Conservation (phyloP, 1,140 invertebrate species). For the Macrobrachium rosenbergii region DNA sequence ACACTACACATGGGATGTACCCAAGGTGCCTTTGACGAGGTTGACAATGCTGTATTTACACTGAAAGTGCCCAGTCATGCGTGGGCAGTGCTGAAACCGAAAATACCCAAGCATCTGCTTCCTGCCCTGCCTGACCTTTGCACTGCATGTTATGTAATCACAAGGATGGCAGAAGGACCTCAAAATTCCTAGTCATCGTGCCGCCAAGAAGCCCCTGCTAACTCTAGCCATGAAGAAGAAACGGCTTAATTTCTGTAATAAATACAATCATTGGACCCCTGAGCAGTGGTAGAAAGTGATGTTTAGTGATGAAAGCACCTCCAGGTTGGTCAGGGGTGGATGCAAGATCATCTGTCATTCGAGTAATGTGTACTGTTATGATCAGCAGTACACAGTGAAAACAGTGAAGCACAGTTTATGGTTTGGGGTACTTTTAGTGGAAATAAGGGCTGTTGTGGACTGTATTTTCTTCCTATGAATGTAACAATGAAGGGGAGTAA, state of each 20-base stretch:
- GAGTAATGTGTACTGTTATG: not conserved
- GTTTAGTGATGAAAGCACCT: constrained; percentile 6
- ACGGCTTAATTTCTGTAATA: constrained; percentile 11
- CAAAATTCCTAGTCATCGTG: not conserved
- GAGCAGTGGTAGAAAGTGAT: not conserved
- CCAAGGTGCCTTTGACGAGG: too few relatives aligned
- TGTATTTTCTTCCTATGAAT: constrained; percentile 12
- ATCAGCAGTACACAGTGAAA: constrained; percentile 5
- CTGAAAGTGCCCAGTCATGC: too few relatives aligned
- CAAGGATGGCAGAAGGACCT: not conserved
- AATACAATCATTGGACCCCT: not conserved
- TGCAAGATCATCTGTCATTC: not conserved
- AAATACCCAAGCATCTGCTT: too few relatives aligned
- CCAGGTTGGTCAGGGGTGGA: not conserved
- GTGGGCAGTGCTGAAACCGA: too few relatives aligned
- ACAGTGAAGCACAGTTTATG: not conserved
- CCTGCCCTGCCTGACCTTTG: too few relatives aligned
- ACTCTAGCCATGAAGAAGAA: constrained; percentile 12
- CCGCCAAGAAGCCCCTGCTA: constrained; percentile 11
- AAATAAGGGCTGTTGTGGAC: not conserved
- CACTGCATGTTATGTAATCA: too few relatives aligned
- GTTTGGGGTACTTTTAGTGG: not conserved
- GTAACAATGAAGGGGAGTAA: not conserved
- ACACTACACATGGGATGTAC: too few relatives aligned
- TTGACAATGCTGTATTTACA: too few relatives aligned